Percentiles rank a stretch among this genome's conserved stretches.
phyloP scores from a whole-genome alignment of 2,888 invertebrate genomes.

The Chloromyia formosa region DNA sequence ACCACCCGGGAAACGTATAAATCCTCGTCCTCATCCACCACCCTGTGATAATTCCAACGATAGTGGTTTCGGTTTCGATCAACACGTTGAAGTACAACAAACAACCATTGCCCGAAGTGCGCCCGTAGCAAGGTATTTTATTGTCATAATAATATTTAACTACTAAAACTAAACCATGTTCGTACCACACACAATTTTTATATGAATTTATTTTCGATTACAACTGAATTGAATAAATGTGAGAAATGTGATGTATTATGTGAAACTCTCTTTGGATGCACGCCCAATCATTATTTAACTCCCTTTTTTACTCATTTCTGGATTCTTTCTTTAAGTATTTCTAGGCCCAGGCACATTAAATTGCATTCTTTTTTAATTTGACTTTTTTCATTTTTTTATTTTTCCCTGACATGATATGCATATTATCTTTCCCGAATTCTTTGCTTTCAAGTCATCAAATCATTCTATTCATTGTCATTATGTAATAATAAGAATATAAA shows the following conservation, averaged over 20 bases:
- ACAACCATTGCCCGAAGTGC: conserved; percentile 61
- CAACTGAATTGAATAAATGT: conserved; percentile 12
- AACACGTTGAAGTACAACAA: conserved; percentile 69
- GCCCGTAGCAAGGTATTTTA: conserved; percentile 59
- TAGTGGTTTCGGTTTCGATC: conserved; percentile 87
- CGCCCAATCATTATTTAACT: not conserved
- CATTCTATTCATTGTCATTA: no score
- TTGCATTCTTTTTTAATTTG: no score
- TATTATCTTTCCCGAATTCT: no score
- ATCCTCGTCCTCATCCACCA: conserved; percentile 64
- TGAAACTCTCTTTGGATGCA: conserved; percentile 20
- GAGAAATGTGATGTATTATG: not conserved
- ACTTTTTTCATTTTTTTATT: no score
- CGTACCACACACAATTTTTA: no score
- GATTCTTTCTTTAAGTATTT: no score
- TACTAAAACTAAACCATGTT: no score
- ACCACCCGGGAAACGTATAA: conserved; percentile 62
- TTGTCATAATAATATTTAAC: not conserved
- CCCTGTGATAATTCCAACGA: conserved; percentile 90
- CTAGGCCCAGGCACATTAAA: no score
- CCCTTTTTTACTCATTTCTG: not conserved
- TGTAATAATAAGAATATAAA: no score
- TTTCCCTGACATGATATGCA: no score
- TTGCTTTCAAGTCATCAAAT: no score
- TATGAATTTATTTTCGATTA: no score